Percentiles rank a stretch among this genome's conserved stretches.
Conservation (phyloP, 2,113 vertebrate species). For the Ranitomeya variabilis region DNA sequence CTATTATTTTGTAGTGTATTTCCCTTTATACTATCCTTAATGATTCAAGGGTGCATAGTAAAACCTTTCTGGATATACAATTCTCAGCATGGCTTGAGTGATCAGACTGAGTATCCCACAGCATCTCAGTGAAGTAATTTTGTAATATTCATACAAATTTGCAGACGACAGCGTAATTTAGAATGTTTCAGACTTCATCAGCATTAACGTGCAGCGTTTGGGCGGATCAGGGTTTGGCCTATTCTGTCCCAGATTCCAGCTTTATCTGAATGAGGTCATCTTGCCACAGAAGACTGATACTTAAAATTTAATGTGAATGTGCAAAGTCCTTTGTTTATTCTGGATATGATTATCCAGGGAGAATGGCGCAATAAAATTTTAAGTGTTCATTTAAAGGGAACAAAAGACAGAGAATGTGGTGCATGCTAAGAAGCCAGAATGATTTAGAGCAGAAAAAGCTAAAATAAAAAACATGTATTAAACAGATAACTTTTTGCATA, state of each 20-base stretch:
- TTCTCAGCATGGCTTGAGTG: background rate
- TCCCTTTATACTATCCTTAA: no score
- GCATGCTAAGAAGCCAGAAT: no score
- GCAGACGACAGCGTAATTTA: background rate
- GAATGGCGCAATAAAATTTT: background rate
- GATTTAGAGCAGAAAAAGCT: no score
- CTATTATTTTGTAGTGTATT: no score
- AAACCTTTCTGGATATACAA: background rate
- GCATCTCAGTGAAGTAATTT: no score
- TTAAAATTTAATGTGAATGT: constrained; percentile 17
- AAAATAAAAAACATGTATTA: no score
- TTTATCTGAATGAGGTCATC: constrained; percentile 7
- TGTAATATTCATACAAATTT: no score
- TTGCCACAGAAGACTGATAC: background rate
- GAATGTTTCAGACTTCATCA: background rate
- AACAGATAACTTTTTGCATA: no score
- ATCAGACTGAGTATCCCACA: background rate
- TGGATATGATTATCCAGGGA: background rate
- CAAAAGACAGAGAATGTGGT: no score
- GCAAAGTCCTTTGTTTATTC: background rate
- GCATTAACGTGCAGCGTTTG: background rate
- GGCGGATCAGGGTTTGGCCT: background rate
- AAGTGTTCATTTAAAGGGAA: background rate
- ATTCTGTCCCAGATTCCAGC: background rate
- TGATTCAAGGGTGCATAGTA: no score